Conservation (phyloP, 2,888 invertebrate species). For the Eremobia ochroleuca region DNA sequence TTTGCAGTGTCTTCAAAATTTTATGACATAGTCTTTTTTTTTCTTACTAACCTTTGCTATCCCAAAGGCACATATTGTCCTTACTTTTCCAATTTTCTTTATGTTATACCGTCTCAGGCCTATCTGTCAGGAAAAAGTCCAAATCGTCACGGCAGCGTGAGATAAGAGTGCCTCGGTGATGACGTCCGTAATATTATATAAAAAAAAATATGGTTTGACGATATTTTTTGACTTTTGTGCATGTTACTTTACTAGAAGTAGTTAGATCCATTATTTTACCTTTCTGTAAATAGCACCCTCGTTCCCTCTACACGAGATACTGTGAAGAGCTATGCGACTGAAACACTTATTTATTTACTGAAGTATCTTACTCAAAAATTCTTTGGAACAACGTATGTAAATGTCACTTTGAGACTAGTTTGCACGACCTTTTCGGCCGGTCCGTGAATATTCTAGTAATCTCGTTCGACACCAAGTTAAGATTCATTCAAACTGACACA, state of each 20-base stretch:
- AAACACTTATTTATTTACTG: slow-evolving; percentile 26
- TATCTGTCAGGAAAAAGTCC: background rate
- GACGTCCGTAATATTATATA: background rate
- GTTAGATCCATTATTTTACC: background rate
- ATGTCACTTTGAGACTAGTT: slow-evolving; percentile 37
- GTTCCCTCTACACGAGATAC: slow-evolving; percentile 1
- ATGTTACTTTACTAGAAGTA: background rate
- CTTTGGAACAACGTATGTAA: slow-evolving; percentile 34
- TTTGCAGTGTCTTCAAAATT: background rate
- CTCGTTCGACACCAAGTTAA: slow-evolving; percentile 14
- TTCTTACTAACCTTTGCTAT: background rate
- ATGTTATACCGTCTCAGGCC: background rate
- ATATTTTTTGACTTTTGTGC: no score
- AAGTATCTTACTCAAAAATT: slow-evolving; percentile 39
- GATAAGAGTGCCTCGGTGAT: background rate
- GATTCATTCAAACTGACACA: slow-evolving; percentile 22
- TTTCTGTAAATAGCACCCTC: slow-evolving; percentile 6
- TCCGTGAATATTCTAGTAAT: slow-evolving; percentile 50
- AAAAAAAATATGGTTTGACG: background rate
- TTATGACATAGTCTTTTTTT: no score
- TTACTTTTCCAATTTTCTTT: background rate
- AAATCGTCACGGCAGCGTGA: background rate
- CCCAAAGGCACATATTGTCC: background rate
- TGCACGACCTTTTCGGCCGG: slow-evolving; percentile 28
- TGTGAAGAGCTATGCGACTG: background rate